Conservation (phyloP, 2,113 vertebrate species). For the Ceratotherium simum region DNA sequence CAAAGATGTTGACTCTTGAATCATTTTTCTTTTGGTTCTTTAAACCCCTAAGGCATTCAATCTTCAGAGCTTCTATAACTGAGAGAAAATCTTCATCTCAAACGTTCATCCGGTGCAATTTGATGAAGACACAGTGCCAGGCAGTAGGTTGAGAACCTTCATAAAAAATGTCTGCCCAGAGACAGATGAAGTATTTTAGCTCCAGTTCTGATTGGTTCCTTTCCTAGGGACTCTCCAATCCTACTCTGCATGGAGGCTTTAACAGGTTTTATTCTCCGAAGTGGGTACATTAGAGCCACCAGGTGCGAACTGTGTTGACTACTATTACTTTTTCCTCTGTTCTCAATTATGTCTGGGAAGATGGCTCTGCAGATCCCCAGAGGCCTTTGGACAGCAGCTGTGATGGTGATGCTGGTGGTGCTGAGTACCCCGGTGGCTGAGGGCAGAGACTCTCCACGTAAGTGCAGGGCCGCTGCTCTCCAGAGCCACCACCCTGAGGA, state of each 20-base stretch:
- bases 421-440: background rate
- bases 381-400: background rate
- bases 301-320: background rate
- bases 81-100: background rate
- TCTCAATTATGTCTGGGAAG: background rate
- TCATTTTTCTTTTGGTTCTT: background rate
- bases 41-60: accelerated
- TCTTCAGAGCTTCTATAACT: background rate
- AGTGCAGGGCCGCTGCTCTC: background rate
- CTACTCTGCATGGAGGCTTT: accelerated
- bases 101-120: background rate
- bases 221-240: background rate
- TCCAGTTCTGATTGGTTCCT: slow-evolving; percentile 34
- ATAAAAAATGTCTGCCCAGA: background rate
- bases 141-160: accelerated
- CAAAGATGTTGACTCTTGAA: background rate
- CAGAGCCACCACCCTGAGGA: background rate
- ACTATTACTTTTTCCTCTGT: accelerated
- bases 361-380: accelerated
- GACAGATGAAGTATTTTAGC: background rate
- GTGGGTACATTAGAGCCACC: background rate
- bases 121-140: accelerated
- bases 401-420: background rate
- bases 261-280: background rate
- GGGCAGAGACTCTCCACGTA: background rate